Percentiles rank a stretch among this genome's conserved stretches.
Evolutionary conservation across 2,797 vertebrate species (phyloP).

Genomic region (Garrulus glandarius): DNA sequence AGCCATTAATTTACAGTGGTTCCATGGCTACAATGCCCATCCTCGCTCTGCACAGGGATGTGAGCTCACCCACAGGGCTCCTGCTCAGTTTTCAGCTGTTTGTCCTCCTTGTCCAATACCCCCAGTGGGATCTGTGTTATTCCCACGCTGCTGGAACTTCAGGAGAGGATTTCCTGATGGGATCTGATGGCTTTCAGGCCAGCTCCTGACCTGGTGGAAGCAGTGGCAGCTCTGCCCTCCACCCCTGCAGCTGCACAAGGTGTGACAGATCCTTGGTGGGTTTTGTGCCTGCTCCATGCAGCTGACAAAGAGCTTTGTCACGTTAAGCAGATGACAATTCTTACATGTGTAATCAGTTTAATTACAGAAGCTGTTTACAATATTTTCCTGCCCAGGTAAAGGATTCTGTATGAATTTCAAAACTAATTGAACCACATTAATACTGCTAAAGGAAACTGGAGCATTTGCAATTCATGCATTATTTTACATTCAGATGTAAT

Average conservation of each 20-base stretch:
- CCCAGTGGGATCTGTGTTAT: neutral
- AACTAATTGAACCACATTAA: neutral
- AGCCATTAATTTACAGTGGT: neutral
- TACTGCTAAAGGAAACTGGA: neutral
- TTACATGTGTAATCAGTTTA: constrained; percentile 25
- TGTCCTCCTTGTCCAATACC: neutral
- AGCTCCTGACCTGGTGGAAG: neutral
- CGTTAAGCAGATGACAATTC: neutral
- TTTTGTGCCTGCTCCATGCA: neutral
- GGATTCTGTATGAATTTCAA: neutral
- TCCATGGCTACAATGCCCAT: neutral
- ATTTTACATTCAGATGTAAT: neutral
- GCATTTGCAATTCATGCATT: neutral
- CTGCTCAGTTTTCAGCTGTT: neutral
- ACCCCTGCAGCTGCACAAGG: neutral
- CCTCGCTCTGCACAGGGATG: neutral
- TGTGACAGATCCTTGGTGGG: neutral
- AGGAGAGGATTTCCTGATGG: neutral
- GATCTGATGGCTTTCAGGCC: neutral
- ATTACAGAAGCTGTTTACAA: neutral
- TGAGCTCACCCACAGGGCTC: neutral
- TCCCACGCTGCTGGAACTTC: neutral
- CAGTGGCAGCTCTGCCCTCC: neutral
- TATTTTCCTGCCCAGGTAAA: constrained; percentile 7
- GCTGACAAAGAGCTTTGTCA: neutral